Evolutionary conservation across 1,140 invertebrate genomes (phyloP), one percentile per base, ranked within the genome.

Genomic region (Sycophila sp.): DNA sequence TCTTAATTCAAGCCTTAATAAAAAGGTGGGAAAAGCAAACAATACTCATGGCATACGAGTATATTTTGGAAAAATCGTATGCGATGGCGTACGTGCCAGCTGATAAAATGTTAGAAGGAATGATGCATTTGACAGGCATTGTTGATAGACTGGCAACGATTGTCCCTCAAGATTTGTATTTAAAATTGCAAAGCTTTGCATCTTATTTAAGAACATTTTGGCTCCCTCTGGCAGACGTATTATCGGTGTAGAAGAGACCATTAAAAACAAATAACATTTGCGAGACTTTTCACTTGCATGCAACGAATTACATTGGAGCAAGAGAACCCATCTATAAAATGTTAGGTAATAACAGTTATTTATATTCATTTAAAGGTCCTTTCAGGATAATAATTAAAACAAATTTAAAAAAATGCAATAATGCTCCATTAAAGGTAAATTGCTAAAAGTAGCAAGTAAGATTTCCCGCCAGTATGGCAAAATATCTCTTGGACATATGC

Each of bases 241-340:
- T 58, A 22, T 40, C 34, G 13, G 17, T 26, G 17, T 59, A 59
- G n/a, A 19, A 40, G 22, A 19, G 38, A 22, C 56, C 30, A n/a
- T n/a, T n/a, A n/a, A n/a, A n/a, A n/a, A n/a, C n/a, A n/a, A n/a
- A n/a, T n/a, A n/a, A n/a, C n/a, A n/a, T n/a, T n/a, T n/a, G n/a
- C n/a, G n/a, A 59, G 38, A 59, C 36, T 38, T 59, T 59, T 13
- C 56, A 59, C 24, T 24, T 59, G 17, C n/a, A 15, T 11, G 56
- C 56, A 19, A 4, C 51, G 17, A 55, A 55, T 5, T 11, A 4
- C 13, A 17, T 55, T 7, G 51, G 51, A 55, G 19, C 11, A 32
- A 8, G 24, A 5, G 6, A 24, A 5, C 28, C 15, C 6, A 15
- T 55, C n/a, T 55, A 30, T 30, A 55, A 55, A 30, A 30, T 55